Base-by-base conservation (phyloP, 2,113 vertebrate genomes). In the Isichthys henryi region DNA sequence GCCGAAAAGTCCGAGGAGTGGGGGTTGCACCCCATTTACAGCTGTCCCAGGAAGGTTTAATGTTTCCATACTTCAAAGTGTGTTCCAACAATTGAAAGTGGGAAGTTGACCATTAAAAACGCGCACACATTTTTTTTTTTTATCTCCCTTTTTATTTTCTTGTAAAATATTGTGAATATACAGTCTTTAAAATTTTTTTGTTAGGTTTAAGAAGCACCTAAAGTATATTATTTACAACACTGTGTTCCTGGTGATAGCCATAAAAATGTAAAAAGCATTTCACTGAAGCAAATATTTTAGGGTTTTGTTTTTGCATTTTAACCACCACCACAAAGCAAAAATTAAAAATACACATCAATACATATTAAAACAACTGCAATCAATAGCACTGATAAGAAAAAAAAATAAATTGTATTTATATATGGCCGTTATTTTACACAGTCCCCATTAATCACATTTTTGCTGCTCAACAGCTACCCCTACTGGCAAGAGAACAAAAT, bases 101-200 rank as follows among this genome's bases (percentile, higher is more conserved):
- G 45, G 45, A 49, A 56, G 27, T 10, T 53, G 23, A 62, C 17
- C 50, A 53, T 27, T 53, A 87, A 87, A 48, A 53, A 17, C 17
- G 27, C 88, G 56, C 21, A n/a, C 5, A 2, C 74, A 5, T 58
- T 48, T 89, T 52, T 48, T 89, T 52, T 50, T 43, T 62, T n/a
- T n/a, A 31, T 70, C 62, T 70, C 27, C 62, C 62, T 89, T 66
- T 91, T 91, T 91, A 89, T 90, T 89, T 95, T 88, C 94, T 93
- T 95, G 95, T 66, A 95, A 96, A 96, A 96, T 89, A 96, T 89
- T 74, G 89, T 93, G 90, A 93, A 89, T 91, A 89, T 94, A 94
- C 93, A 94, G 92, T 94, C 90, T 93, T 88, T 92, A 95, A 92
- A 95, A 96, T 94, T 90, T 88, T 82, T 91, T 88, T 90, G 92